A percentile compares a stretch with the other conserved stretches of the same genome.
Conservation (phyloP, 2,888 invertebrate genomes). For the Morpho helenor region DNA sequence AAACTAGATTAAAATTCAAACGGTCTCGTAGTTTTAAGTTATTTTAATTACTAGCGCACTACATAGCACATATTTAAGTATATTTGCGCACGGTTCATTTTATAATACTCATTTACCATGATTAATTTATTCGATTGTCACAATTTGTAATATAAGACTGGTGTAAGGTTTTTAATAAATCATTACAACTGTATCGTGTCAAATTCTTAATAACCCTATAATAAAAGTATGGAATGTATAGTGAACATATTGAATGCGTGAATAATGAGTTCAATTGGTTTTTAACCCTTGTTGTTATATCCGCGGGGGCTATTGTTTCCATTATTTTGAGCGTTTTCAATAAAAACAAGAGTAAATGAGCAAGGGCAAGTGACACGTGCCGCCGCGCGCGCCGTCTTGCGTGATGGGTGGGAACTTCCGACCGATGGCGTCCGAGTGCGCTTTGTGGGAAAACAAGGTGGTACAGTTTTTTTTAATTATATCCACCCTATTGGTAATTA, state of each 20-base stretch:
- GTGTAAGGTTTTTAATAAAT: constrained; percentile 51
- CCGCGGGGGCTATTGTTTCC: constrained; percentile 58
- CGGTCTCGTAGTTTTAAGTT: constrained; percentile 22
- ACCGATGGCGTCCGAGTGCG: constrained; percentile 42
- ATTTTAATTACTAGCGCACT: constrained; percentile 4
- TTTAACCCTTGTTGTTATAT: constrained; percentile 74
- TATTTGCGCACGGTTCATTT: constrained; percentile 21
- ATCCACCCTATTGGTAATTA: too few species aligned
- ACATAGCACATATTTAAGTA: neutral
- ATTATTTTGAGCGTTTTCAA: constrained; percentile 71
- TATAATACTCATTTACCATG: constrained; percentile 39
- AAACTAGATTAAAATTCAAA: constrained; percentile 3
- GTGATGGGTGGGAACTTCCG: constrained; percentile 73
- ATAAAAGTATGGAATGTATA: constrained; percentile 16
- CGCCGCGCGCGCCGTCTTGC: constrained; percentile 59
- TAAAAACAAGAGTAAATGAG: constrained; percentile 60
- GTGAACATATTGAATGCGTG: constrained; percentile 33
- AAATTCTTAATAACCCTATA: constrained; percentile 22
- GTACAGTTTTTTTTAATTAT: constrained; percentile 17
- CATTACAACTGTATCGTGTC: constrained; percentile 30
- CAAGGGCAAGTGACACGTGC: constrained; percentile 42
- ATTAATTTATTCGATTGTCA: constrained; percentile 28
- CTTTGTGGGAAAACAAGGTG: constrained; percentile 62
- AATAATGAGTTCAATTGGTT: constrained; percentile 72
- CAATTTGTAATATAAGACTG: constrained; percentile 36